Evolutionary conservation across 2,888 invertebrate species (phyloP), one percentile per base, ranked within the genome.

Genomic region (Ophioninae sp.): DNA sequence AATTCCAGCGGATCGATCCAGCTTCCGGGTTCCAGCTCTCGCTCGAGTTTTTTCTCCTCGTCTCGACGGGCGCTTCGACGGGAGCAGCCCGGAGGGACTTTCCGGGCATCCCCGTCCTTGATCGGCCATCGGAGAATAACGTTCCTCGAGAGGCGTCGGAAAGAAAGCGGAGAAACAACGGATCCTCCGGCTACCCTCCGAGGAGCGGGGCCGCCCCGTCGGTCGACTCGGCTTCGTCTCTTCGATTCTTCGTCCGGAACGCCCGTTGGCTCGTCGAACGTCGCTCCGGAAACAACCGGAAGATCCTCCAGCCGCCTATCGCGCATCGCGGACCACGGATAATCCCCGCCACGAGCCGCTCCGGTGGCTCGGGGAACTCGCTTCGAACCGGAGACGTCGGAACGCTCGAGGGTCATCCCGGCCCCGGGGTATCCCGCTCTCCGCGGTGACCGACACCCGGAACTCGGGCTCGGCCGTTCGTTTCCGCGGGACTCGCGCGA

Each of bases 221-320:
- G 21, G 13, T 59, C 13, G 7, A 13, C 50, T 13, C 13, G 13
- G 17, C 50, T 23, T 77, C 67, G 10, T 39, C 56, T 13, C 67
- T 20, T 50, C 56, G 6, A n/a, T 20, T 67, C 79, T 74, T 64
- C 23, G 44, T 74, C 30, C 37, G 30, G 50, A 30, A 7, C 10
- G 64, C 23, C 30, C 30, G 23, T 56, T 30, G 56, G 50, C 56
- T 23, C 21, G 10, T 23, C 13, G 13, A 30, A 17, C 30, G 74
- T 50, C 56, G 37, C 41, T 61, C 64, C 64, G 74, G 65, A 74
- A 74, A 37, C 74, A 74, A 74, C 74, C 1, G 50, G 64, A 20
- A 44, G 56, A 56, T 50, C 74, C 65, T 50, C 64, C 30, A 50
- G 61, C 17, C 20, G 50, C 30, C 59, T 59, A 37, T 7, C n/a